Evolutionary conservation across 2,113 vertebrate genomes (phyloP).

Genomic region (Puffinus mauretanicus): DNA sequence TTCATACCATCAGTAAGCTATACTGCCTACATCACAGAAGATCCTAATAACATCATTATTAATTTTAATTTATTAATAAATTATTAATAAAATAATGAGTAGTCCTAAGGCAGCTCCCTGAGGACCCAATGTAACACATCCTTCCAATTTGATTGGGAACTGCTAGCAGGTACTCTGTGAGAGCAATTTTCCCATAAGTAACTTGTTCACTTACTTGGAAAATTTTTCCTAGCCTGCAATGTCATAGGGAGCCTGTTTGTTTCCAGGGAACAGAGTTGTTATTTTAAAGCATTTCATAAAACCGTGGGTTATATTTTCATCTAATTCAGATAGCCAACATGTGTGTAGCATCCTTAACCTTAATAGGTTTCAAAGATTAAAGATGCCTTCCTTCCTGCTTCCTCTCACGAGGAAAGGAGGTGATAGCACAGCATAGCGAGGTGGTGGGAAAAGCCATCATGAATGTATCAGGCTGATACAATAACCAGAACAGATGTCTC

Average conservation of each 20-base stretch:
- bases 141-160: not conserved
- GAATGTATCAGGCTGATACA: not conserved
- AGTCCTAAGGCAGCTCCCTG: not conserved
- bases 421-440: not conserved
- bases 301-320: not conserved
- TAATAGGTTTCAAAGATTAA: not conserved
- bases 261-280: not conserved
- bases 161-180: not conserved
- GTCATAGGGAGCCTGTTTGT: not conserved
- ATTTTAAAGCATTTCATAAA: not conserved
- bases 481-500: conserved; percentile 1
- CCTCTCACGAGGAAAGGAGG: not conserved
- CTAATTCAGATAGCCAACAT: not conserved
- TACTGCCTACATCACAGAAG: not conserved
- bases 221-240: not conserved
- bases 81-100: not conserved
- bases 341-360: not conserved
- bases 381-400: not conserved
- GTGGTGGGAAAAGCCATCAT: not conserved
- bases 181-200: not conserved
- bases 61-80: not conserved
- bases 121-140: not conserved
- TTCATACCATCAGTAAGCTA: not conserved
- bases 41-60: not conserved
- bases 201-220: not conserved